Evolutionary conservation across 2,797 vertebrate species (phyloP).

Genomic region (Pseudopleuronectes americanus): DNA sequence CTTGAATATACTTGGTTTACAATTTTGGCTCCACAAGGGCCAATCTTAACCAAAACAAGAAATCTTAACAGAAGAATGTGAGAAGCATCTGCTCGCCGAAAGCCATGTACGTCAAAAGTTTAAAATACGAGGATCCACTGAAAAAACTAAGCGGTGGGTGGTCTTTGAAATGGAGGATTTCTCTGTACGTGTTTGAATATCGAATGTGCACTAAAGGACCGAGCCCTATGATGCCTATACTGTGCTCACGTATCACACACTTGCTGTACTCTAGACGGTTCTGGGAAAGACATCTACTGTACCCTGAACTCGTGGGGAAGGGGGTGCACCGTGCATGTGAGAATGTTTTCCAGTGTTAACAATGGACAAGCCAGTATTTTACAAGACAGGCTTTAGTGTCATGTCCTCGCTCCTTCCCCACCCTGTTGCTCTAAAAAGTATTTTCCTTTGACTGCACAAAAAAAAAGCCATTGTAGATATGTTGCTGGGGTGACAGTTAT

Average conservation of each 20-base stretch:
- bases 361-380: conserved; percentile 16
- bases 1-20: too few species aligned
- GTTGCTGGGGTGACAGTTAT: not conserved
- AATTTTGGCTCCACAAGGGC: too few species aligned
- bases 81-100: not conserved
- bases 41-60: too few species aligned
- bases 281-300: conserved; percentile 28
- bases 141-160: not conserved
- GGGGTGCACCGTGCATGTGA: not conserved
- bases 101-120: not conserved
- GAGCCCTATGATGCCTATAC: conserved; percentile 39
- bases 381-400: not conserved
- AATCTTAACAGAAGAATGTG: too few species aligned
- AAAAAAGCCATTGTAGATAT: not conserved
- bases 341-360: conserved; percentile 12
- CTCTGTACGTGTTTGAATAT: conserved; percentile 29
- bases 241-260: conserved; percentile 39
- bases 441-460: not conserved
- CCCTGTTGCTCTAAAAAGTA: not conserved
- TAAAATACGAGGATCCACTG: not conserved
- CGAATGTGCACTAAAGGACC: conserved; percentile 57
- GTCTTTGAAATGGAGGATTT: conserved; percentile 4
- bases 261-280: conserved; percentile 31
- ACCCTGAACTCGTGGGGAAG: conserved; percentile 26
- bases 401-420: not conserved